A percentile compares a stretch with the other conserved stretches of the same genome.
Evolutionary conservation across 2,797 vertebrate genomes (phyloP).

Genomic region (Mus minutoides): DNA sequence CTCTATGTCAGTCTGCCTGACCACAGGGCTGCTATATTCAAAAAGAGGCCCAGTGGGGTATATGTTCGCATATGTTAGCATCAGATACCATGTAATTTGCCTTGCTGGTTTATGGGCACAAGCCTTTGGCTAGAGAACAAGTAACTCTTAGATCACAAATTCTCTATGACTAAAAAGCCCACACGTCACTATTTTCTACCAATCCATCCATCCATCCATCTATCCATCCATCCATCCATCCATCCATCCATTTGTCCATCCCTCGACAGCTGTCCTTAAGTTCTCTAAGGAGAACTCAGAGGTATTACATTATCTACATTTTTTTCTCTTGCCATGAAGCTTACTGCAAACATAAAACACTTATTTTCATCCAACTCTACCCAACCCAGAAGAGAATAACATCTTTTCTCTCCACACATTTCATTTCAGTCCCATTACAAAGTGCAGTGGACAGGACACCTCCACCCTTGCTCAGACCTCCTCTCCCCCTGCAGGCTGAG

Average conservation of each 20-base stretch:
- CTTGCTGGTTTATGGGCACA: conserved; percentile 52
- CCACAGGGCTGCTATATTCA: conserved; percentile 52
- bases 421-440: conserved; percentile 70
- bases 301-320: conserved; percentile 78
- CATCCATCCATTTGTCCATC: not conserved
- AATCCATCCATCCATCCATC: not conserved
- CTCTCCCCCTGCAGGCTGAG: not conserved
- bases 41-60: not conserved
- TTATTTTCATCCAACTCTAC: conserved; percentile 77
- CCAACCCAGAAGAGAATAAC: conserved; percentile 60
- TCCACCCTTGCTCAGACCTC: not conserved
- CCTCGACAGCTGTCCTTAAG: conserved; percentile 41
- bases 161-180: conserved; percentile 67
- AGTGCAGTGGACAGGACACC: conserved; percentile 30
- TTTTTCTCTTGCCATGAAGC: conserved; percentile 66
- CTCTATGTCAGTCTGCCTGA: conserved; percentile 49
- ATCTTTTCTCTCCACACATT: conserved; percentile 55
- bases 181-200: conserved; percentile 61
- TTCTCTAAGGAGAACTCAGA: conserved; percentile 70
- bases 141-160: conserved; percentile 68
- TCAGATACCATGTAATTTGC: conserved; percentile 61
- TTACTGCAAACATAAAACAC: conserved; percentile 67
- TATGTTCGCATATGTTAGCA: not conserved
- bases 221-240: not conserved
- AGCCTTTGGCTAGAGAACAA: conserved; percentile 18